Evolutionary conservation across 2,113 vertebrate species (phyloP), one percentile per base, ranked within the genome.

Genomic region (Eptatretus burgeri): DNA sequence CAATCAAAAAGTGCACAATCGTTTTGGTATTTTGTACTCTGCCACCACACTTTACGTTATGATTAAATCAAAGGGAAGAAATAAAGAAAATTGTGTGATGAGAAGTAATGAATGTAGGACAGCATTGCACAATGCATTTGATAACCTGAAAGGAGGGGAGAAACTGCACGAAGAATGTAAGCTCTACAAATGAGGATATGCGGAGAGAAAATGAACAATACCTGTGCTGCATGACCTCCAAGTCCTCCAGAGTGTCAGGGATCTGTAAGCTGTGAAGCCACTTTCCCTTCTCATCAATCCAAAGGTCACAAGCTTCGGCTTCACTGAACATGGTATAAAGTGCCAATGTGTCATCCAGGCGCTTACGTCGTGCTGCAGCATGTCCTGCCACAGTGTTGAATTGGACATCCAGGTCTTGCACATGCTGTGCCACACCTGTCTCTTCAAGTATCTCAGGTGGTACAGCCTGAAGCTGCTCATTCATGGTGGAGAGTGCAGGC

Each of bases 201-300:
- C 27, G 27, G 27, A 41, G 27, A 41, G 27, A 41, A 7, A 41
- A 41, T 41, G 27, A 41, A 41, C 27, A 7, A 41, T 62, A 84
- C 83, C 83, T 79, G 65, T 94, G 87, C 71, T 93, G 86, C 51
- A 94, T 79, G 64, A 94, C 89, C 72, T 96, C 89, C 52, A 96
- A 75, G 71, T 96, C 88, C 67, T 94, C 88, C 66, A 96, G 74
- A 49, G 80, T 83, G 64, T 82, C 80, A 0, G 86, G 89, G 17
- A 94, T 79, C 9, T 78, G 75, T 77, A 94, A 80, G 68, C 75
- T 65, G 1, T 82, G 71, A 12, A 96, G 76, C 89, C 89, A 94
- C 74, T 87, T 80, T 70, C 93, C 85, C 72, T 89, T 81, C 71
- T 94, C 88, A 0, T 76, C 84, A 66, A 94, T 77, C 89, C 89